Base-by-base conservation (phyloP, 2,797 vertebrate genomes). In the Hippoglossus hippoglossus region DNA sequence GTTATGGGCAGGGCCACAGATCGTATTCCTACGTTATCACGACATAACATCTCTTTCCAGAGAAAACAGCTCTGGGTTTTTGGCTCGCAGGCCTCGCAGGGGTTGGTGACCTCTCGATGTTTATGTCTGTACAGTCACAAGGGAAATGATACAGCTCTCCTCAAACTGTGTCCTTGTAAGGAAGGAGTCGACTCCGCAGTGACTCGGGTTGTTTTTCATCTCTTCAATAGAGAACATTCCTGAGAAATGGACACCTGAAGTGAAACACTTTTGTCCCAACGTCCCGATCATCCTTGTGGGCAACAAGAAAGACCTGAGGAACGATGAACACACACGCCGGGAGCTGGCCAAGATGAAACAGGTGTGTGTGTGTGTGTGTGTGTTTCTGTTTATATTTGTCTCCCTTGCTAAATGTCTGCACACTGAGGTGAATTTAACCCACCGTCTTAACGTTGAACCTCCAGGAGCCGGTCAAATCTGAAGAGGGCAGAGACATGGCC, bases 261-360 rank as follows among this genome's bases (percentile, higher is more conserved):
- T 99, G 68, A 99, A 99, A 93, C 98, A 99, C 91, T 99, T 99
- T 90, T 99, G 98, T 87, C 98, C 98, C 84, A 99, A 98, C 0
- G 98, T 99, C 86, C 98, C 98, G 51, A 99, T 99, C 84, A 99
- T 99, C 83, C 95, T 99, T 18, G 98, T 99, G 89, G 98, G 97
- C 70, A 99, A 99, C 93, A 99, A 99, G 91, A 99, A 99, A 89
- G 97, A 99, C 85, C 95, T 99, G 80, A 96, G 97, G 75, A 98
- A 99, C 60, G 97, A 99, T 22, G 98, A 99, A 64, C 97, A 99
- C 93, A 99, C 98, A 81, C 96, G 98, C 85, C 95, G 97, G 79
- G 97, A 99, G 90, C 95, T 99, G 77, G 96, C 96, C 87, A 99
- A 99, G 91, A 99, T 99, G 97, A 99, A 99, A 86, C 98, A 99